Evolutionary conservation across 53 echinoderm and acorn worm genomes (phyloP).

Genomic region (Luidia sarsii): DNA sequence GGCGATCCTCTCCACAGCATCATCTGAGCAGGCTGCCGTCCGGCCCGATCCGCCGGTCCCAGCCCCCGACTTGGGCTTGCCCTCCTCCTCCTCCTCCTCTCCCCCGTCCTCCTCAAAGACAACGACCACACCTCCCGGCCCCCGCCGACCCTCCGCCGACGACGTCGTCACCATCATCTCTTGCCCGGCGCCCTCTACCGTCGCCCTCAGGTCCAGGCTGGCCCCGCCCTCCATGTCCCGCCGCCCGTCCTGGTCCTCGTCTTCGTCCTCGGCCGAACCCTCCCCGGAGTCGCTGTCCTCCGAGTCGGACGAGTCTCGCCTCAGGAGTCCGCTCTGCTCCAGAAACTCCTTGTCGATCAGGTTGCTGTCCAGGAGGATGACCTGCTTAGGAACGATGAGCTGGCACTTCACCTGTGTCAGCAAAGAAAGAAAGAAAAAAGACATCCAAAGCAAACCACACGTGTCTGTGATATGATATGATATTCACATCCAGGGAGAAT

Average conservation of each 20-base stretch:
- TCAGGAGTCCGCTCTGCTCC: conserved; percentile 24
- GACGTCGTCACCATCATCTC: no score
- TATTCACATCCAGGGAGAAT: no score
- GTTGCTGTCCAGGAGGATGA: conserved; percentile 37
- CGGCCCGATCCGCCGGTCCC: background rate
- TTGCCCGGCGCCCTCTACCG: no score
- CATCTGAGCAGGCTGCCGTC: no score
- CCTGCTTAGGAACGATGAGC: conserved; percentile 33
- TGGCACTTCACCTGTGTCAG: conserved; percentile 6
- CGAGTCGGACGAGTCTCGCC: background rate
- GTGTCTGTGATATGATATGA: background rate
- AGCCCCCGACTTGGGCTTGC: background rate
- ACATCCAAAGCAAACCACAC: background rate
- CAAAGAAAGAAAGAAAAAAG: background rate
- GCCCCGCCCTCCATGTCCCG: background rate
- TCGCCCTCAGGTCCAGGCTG: background rate
- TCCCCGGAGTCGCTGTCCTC: conserved; percentile 7
- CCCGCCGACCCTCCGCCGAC: no score
- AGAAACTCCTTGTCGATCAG: conserved; percentile 24
- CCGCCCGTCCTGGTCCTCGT: background rate
- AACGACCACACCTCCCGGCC: background rate
- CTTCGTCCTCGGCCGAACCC: conserved; percentile 23
- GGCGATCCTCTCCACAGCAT: background rate
- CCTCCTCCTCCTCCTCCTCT: background rate
- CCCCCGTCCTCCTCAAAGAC: conserved; percentile 4